Conservation (phyloP, 2,888 invertebrate genomes). For the Thumatha senex region DNA sequence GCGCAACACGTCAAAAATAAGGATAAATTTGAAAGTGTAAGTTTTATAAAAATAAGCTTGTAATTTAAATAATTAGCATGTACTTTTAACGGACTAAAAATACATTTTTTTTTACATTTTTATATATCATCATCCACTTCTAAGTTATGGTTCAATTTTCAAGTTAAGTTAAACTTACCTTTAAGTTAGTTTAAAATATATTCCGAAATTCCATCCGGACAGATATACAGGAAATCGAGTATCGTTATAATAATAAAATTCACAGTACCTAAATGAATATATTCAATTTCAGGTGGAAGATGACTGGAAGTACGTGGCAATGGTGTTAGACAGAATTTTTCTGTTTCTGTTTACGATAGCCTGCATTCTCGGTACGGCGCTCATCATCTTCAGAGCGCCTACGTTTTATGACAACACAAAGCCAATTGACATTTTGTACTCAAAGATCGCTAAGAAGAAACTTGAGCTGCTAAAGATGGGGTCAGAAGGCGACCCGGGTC, state of each 20-base stretch:
- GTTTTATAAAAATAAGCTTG: constrained; percentile 64
- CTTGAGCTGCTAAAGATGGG: constrained; percentile 94
- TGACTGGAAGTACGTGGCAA: constrained; percentile 99
- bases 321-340: constrained; percentile 98
- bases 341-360: constrained; percentile 97
- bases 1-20: constrained; percentile 98
- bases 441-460: constrained; percentile 96
- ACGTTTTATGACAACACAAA: constrained; percentile 95
- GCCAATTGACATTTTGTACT: constrained; percentile 95
- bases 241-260: no score
- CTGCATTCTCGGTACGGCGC: constrained; percentile 94
- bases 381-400: constrained; percentile 95
- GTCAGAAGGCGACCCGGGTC: constrained; percentile 87
- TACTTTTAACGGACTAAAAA: neutral
- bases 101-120: no score
- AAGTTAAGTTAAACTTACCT: no score
- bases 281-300: constrained; percentile 90
- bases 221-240: no score
- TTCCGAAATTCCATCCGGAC: no score
- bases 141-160: no score
- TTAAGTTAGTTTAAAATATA: no score
- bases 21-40: constrained; percentile 96
- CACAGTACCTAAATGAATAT: neutral
- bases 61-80: neutral
- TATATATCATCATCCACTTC: no score